phyloP scores from a whole-genome alignment of 2,888 invertebrate species.

The Sthenelais limicola region DNA sequence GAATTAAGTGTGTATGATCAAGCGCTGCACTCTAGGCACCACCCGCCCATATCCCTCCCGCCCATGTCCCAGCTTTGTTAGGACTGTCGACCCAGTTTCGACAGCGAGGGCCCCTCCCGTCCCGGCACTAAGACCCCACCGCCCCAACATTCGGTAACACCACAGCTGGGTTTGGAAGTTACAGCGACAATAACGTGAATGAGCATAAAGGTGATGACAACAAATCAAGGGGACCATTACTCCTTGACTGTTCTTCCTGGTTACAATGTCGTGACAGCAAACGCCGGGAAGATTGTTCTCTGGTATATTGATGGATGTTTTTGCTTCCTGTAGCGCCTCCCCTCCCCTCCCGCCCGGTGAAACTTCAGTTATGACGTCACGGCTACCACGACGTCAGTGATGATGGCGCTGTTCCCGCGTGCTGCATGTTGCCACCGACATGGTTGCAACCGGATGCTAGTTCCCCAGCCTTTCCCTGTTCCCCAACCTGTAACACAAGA shows the following conservation, averaged over 20 bases:
- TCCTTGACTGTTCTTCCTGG: too few species aligned
- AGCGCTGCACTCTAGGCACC: conserved; percentile 27
- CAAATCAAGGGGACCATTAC: conserved; percentile 4
- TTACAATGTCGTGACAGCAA: too few species aligned
- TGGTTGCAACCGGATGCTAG: conserved; percentile 7
- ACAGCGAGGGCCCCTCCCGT: conserved; percentile 33
- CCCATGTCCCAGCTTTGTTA: conserved; percentile 28
- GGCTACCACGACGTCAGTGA: conserved; percentile 5
- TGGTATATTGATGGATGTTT: too few species aligned
- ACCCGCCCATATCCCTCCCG: conserved; percentile 37
- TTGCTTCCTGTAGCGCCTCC: conserved; percentile 34
- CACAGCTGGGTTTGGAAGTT: conserved; percentile 13
- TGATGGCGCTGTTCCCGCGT: conserved; percentile 36
- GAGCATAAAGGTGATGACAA: conserved; percentile 37
- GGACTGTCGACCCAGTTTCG: conserved; percentile 19
- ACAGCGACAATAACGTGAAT: conserved; percentile 38
- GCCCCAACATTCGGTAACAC: conserved; percentile 32
- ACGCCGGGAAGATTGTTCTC: too few species aligned
- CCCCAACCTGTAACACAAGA: conserved; percentile 30
- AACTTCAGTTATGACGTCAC: too few species aligned
- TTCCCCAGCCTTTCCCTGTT: conserved; percentile 35
- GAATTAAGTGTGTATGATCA: conserved; percentile 14
- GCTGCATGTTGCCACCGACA: conserved; percentile 6
- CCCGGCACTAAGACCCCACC: conserved; percentile 35
- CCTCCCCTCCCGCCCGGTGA: conserved; percentile 31